Percentiles rank a stretch among this genome's conserved stretches.
Evolutionary conservation across 2,113 vertebrate genomes (phyloP).

Genomic region (Vanacampus margaritifer): DNA sequence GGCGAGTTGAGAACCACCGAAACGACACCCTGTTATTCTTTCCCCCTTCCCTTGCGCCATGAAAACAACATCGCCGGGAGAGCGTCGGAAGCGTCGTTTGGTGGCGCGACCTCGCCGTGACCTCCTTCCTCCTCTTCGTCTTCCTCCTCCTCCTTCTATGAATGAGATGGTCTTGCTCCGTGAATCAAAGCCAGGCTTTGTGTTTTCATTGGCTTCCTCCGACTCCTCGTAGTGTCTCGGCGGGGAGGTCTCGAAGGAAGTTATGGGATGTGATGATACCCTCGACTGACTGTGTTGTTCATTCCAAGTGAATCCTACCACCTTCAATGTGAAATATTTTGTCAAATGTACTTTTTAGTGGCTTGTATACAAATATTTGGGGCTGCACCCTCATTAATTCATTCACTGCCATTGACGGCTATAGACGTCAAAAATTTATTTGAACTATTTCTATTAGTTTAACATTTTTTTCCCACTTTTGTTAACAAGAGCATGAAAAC

Average conservation of each 20-base stretch:
- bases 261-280: background rate
- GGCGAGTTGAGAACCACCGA: conserved; percentile 68
- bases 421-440: too few relatives aligned
- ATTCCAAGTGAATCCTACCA: too few relatives aligned
- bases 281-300: background rate
- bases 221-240: conserved; percentile 11
- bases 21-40: conserved; percentile 66
- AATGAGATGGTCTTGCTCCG: conserved; percentile 42
- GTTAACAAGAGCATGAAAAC: too few relatives aligned
- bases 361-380: too few relatives aligned
- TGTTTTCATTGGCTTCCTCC: conserved; percentile 33
- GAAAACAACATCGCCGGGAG: conserved; percentile 61
- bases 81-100: conserved; percentile 44
- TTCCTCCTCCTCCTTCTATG: conserved; percentile 19
- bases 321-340: background rate
- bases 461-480: too few relatives aligned
- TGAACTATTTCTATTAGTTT: too few relatives aligned
- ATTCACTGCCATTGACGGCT: too few relatives aligned
- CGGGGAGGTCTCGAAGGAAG: conserved; percentile 1
- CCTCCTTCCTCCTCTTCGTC: conserved; percentile 21
- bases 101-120: conserved; percentile 35
- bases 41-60: conserved; percentile 49
- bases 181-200: conserved; percentile 40
- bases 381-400: too few relatives aligned
- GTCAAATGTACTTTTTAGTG: too few relatives aligned